A percentile compares a stretch with the other conserved stretches of the same genome.
phyloP scores from a whole-genome alignment of 2,797 vertebrate genomes.

The Oreortyx pictus region DNA sequence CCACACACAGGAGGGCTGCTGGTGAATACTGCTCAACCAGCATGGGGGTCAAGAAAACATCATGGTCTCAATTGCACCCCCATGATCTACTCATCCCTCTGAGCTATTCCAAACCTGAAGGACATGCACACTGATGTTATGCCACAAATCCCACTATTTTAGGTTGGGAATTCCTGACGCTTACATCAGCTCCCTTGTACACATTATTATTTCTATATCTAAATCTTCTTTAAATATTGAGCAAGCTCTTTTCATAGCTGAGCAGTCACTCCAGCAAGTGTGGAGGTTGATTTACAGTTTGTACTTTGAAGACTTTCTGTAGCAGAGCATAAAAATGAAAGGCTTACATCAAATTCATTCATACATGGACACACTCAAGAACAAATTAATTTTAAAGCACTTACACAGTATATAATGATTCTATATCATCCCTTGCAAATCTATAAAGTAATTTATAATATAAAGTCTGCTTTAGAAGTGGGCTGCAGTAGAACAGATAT shows the following conservation, averaged over 20 bases:
- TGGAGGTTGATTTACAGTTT: constrained; percentile 71
- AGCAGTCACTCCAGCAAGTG: constrained; percentile 60
- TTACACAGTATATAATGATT: constrained; percentile 72
- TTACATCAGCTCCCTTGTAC: background rate
- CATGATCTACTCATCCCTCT: background rate
- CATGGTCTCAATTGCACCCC: rapidly evolving
- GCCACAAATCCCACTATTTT: background rate
- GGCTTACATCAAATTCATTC: constrained; percentile 73
- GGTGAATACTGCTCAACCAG: background rate
- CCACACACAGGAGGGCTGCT: rapidly evolving
- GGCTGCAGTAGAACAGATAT: constrained; percentile 45
- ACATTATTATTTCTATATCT: constrained; percentile 11
- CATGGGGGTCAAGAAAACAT: background rate
- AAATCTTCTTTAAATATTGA: constrained; percentile 60
- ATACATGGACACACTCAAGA: constrained; percentile 70
- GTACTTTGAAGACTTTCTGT: constrained; percentile 65
- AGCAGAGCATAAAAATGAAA: constrained; percentile 73
- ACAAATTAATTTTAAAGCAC: constrained; percentile 79
- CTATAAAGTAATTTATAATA: constrained; percentile 67
- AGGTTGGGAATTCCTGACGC: background rate
- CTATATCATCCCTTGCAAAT: constrained; percentile 72
- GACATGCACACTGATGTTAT: background rate
- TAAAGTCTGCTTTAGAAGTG: constrained; percentile 62
- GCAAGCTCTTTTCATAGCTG: constrained; percentile 39
- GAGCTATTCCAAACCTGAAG: background rate